Evolutionary conservation across 2,888 invertebrate species (phyloP), one percentile per base, ranked within the genome.

Genomic region (Ariolimax columbianus): DNA sequence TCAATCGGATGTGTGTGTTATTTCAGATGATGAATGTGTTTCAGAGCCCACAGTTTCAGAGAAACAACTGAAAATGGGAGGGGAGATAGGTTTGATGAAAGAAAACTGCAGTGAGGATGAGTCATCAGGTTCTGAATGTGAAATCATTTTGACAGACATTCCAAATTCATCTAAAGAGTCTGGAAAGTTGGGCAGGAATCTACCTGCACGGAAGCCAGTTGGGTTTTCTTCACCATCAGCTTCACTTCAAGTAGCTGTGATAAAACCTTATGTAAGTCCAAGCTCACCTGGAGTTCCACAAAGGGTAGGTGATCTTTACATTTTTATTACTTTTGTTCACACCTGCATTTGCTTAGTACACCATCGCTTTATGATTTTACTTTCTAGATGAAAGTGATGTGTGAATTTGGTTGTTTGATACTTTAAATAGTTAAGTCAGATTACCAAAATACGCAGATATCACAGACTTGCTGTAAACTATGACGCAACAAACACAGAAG

Each of bases 11-110:
- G 73, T 55, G 30, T 72, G 14, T 55, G 30, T 73, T 63, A 33
- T 75, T 59, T 73, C 75, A 38, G 75, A 63, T 59, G 73, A 82
- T 59, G 81, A 72, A 72, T 72, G 30, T 68, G 47, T 47, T 6
- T 19, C 59, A 38, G 40, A 78, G 14, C 26, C 40, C 59, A 26
- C 36, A 63, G 2, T 38, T 9, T 75, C 36, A 33, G 33, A 33
- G 0, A 19, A 51, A 51, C 30, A 75, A 33, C 75, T 17, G 43
- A 14, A 75, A n/a, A 36, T 23, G 9, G 30, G 17, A 0, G n/a
- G 9, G 33, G 23, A 51, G 1, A 33, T 19, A 43, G 19, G 23
- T 43, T 40, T 68, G 4, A 80, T 23, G 7, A n/a, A 43, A 2
- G 40, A 30, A 30, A 47, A 43, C 0, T 11, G 38, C 38, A 38